These are phyloP conservation scores for Apamea sordens DNA, from an alignment of 2,888 invertebrate genomes.

Conservation along the genomic window DNA sequence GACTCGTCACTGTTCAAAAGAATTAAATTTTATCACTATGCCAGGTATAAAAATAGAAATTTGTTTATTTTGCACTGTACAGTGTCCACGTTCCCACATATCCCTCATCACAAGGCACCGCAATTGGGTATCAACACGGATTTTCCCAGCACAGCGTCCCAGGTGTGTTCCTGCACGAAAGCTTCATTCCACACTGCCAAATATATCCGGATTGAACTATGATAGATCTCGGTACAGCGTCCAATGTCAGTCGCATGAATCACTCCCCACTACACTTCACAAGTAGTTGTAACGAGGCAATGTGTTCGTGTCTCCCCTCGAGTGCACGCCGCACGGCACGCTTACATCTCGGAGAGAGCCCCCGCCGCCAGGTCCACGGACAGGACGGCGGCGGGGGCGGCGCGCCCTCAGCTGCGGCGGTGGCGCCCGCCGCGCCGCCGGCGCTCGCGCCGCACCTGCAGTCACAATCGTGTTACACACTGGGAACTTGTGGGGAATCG, in stretches of 20 bases:
- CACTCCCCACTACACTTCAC: not conserved
- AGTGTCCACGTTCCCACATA: not conserved
- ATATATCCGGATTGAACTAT: not conserved
- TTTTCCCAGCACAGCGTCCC: conserved; percentile 7
- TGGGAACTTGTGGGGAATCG: not conserved
- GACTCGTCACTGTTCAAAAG: conserved; percentile 7
- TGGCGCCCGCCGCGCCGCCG: conserved; percentile 81
- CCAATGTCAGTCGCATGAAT: not conserved
- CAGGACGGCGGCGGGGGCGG: conserved; percentile 89
- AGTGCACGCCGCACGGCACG: no score
- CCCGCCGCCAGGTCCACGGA: conserved; percentile 86
- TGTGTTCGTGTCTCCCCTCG: no score
- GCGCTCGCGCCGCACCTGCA: conserved; percentile 75
- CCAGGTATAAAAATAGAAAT: conserved; percentile 22
- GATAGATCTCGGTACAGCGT: not conserved
- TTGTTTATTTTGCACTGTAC: not conserved
- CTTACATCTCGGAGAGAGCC: conserved; percentile 70
- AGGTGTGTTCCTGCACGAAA: not conserved
- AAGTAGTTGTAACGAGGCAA: not conserved
- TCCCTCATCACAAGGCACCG: not conserved
- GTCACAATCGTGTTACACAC: accelerated
- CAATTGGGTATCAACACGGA: not conserved
- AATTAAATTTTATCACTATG: no score
- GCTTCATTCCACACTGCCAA: not conserved
- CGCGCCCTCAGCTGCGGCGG: conserved; percentile 88